Conservation (phyloP, 2,113 vertebrate genomes). For the Leucosticte australis region DNA sequence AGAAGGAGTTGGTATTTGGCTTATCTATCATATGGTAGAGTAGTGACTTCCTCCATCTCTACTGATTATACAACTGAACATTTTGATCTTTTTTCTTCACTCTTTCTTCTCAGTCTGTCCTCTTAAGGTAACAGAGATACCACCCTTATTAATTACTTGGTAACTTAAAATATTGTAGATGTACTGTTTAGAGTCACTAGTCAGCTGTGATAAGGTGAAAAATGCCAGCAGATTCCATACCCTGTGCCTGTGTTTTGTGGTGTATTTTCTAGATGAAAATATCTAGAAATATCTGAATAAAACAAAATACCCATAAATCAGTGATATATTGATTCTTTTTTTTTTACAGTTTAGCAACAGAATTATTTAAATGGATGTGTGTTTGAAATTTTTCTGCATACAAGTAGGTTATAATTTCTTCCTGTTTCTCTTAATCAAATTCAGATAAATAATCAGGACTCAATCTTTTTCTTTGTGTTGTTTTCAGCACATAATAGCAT, state of each 20-base stretch:
- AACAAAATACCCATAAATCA: not conserved
- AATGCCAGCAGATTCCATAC: not conserved
- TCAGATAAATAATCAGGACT: not conserved
- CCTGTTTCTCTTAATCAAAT: not conserved
- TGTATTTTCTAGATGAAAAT: not conserved
- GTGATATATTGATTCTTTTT: not conserved
- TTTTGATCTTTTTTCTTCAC: not conserved
- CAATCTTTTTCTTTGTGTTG: not conserved
- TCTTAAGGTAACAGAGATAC: not conserved
- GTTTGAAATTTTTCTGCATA: not conserved
- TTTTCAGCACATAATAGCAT: not conserved
- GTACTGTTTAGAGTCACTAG: not conserved
- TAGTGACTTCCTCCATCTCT: not conserved
- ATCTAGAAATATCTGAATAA: not conserved
- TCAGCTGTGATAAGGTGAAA: not conserved
- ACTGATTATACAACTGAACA: not conserved
- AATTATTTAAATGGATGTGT: not conserved
- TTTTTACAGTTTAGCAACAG: not conserved
- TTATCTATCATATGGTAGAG: not conserved
- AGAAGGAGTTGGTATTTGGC: not conserved
- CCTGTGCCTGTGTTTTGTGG: not conserved
- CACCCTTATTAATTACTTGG: not conserved
- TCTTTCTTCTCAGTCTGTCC: not conserved
- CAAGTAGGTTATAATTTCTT: not conserved
- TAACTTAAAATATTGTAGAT: not conserved